phyloP scores from a whole-genome alignment of 2,113 vertebrate species.

The Phoenicopterus ruber region DNA sequence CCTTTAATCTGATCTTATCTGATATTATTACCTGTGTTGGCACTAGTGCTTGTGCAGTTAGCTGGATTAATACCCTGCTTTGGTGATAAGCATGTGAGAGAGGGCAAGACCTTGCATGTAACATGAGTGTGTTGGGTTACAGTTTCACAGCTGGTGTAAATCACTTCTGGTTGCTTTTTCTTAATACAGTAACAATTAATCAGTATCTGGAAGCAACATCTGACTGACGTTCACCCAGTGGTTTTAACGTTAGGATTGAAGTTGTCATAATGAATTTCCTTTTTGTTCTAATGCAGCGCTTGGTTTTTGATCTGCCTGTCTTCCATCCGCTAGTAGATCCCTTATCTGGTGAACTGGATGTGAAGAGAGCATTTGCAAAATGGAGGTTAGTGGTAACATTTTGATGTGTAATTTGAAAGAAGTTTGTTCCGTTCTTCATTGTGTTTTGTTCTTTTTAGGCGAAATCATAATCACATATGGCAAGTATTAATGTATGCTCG shows the following conservation, averaged over 20 bases:
- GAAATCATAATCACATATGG: constrained; percentile 99
- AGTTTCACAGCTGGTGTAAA: not conserved
- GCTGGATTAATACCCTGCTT: constrained; percentile 25
- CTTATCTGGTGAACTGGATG: constrained; percentile 92
- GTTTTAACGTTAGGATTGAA: not conserved
- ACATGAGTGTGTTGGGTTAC: not conserved
- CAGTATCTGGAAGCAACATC: not conserved
- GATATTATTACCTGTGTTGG: constrained; percentile 1
- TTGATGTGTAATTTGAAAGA: not conserved
- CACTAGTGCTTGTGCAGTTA: not conserved
- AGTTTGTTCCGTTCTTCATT: not conserved
- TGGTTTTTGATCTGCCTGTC: constrained; percentile 95
- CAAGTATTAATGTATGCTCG: constrained; percentile 96
- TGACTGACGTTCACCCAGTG: not conserved
- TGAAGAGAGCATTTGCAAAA: constrained; percentile 94
- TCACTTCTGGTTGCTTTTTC: not conserved
- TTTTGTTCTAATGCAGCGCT: constrained; percentile 74
- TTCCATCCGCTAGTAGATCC: constrained; percentile 96
- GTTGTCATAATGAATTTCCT: not conserved
- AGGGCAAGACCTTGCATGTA: not conserved
- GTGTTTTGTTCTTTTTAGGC: constrained; percentile 67
- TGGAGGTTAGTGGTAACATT: constrained; percentile 84
- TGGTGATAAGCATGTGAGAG: not conserved
- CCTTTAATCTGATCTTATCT: constrained; percentile 6
- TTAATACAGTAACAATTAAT: not conserved